A percentile compares a stretch with the other conserved stretches of the same genome.
phyloP scores from a whole-genome alignment of 2,797 vertebrate genomes.

The Gobio occitaniae region DNA sequence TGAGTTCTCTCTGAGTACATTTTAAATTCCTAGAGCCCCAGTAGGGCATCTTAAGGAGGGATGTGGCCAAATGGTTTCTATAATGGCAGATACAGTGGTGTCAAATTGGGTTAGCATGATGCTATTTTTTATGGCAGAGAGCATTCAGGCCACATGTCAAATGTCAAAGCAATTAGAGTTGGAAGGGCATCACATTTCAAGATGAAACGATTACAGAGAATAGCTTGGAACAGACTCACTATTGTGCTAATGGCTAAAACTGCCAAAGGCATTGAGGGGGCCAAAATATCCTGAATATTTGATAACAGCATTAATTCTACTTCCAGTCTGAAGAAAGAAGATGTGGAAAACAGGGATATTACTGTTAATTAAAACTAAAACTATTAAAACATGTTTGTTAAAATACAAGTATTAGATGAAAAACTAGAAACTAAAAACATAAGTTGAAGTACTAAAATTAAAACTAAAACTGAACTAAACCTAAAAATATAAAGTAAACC shows the following conservation, averaged over 20 bases:
- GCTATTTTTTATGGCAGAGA: constrained; percentile 10
- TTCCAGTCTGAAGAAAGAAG: neutral
- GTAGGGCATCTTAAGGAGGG: constrained; percentile 16
- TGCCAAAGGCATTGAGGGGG: neutral
- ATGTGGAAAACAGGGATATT: neutral
- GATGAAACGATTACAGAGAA: constrained; percentile 14
- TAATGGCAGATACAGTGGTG: constrained; percentile 12
- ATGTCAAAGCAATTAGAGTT: constrained; percentile 35
- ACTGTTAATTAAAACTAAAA: neutral
- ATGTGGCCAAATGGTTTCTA: constrained; percentile 29
- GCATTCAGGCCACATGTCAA: constrained; percentile 33
- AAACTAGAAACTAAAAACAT: neutral
- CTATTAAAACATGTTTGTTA: neutral
- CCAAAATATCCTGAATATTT: neutral
- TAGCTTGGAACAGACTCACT: neutral
- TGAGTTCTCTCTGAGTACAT: constrained; percentile 17
- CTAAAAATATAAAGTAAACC: neutral
- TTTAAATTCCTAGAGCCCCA: constrained; percentile 25
- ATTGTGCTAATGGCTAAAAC: constrained; percentile 1
- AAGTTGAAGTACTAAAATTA: neutral
- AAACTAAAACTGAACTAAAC: neutral
- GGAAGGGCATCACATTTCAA: constrained; percentile 8
- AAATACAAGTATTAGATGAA: neutral
- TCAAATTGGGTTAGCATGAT: constrained; percentile 20
- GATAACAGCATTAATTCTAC: neutral